Evolutionary conservation across 2,888 invertebrate genomes (phyloP).

Genomic region (Drosophila imparisetae): DNA sequence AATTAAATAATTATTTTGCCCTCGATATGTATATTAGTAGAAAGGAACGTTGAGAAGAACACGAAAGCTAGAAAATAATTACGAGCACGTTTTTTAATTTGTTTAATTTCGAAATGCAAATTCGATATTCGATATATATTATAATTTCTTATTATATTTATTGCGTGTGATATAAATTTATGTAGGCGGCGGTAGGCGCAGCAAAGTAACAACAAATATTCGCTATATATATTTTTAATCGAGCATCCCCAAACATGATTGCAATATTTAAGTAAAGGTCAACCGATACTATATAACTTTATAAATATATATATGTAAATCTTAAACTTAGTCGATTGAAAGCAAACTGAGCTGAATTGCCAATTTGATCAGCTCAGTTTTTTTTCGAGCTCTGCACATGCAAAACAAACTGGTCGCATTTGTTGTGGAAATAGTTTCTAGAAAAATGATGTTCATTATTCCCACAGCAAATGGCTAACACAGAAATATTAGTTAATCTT

Average conservation of each 20-base stretch:
- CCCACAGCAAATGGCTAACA: conserved; percentile 17
- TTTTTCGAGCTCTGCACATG: conserved; percentile 66
- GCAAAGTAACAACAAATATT: conserved; percentile 32
- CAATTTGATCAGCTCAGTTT: conserved; percentile 51
- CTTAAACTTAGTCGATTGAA: conserved; percentile 53
- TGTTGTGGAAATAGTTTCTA: conserved; percentile 32
- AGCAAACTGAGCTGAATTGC: conserved; percentile 55
- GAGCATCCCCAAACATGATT: conserved; percentile 35
- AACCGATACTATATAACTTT: conserved; percentile 10
- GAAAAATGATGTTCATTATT: conserved; percentile 6
- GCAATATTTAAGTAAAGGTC: conserved; percentile 48
- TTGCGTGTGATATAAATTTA: conserved; percentile 80
- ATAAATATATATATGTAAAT: conserved; percentile 30
- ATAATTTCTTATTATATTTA: conserved; percentile 67
- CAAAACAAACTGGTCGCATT: conserved; percentile 15
- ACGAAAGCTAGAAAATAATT: conserved; percentile 21
- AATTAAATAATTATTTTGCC: conserved; percentile 29
- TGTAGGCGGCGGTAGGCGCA: conserved; percentile 54
- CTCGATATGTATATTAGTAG: conserved; percentile 39
- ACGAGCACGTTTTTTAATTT: conserved; percentile 46
- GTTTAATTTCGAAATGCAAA: conserved; percentile 31
- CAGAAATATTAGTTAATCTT: conserved; percentile 12
- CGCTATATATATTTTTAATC: conserved; percentile 33
- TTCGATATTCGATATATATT: conserved; percentile 12
- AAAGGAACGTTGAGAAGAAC: conserved; percentile 5